Evolutionary conservation across 2,888 invertebrate genomes (phyloP), one percentile per base, ranked within the genome.

Genomic region (Drosophila leonis): DNA sequence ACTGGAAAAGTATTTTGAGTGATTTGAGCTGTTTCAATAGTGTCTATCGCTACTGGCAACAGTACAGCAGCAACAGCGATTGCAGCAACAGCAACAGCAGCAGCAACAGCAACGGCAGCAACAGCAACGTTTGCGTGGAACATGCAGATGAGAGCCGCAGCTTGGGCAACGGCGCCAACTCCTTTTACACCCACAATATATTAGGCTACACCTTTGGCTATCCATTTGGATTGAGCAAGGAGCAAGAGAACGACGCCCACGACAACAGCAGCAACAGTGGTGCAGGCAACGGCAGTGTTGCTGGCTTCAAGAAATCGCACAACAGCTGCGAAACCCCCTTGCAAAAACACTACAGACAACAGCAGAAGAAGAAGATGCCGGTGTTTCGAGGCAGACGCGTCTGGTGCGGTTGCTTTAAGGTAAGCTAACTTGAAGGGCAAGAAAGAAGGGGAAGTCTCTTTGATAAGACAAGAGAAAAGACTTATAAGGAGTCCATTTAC

Each of bases 351-450:
- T 93, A 93, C 78, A 82, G 93, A 20, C 92, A 91, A 61, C 93
- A 93, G 74, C 93, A 93, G 72, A 92, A 93, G 72, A 92, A 92
- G 72, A 93, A 93, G 84, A 95, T 96, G 96, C 96, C 96, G 92
- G 96, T 96, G 31, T 93, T 93, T 72, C 86, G 93, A 13, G 93
- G 96, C 73, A 94, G 95, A 88, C 94, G 95, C 90, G 93, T 92
- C 67, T 95, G 95, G 94, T 97, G 97, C 94, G 97, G 97, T 90
- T 97, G 97, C 91, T 94, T 97, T 78, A 96, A 97, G 95, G 97
- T 97, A 92, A 94, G n/a, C n/a, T n/a, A n/a, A n/a, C n/a, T n/a
- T n/a, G n/a, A n/a, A n/a, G 94, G 4, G 24, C 24, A 24, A 24
- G 0, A 18, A 7, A 6, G 10, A 7, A 31, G 5, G 29, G 29